Percentiles rank a stretch among this genome's conserved stretches.
phyloP scores from a whole-genome alignment of 1,140 invertebrate species.

The Mycetomoellerius zeteki region DNA sequence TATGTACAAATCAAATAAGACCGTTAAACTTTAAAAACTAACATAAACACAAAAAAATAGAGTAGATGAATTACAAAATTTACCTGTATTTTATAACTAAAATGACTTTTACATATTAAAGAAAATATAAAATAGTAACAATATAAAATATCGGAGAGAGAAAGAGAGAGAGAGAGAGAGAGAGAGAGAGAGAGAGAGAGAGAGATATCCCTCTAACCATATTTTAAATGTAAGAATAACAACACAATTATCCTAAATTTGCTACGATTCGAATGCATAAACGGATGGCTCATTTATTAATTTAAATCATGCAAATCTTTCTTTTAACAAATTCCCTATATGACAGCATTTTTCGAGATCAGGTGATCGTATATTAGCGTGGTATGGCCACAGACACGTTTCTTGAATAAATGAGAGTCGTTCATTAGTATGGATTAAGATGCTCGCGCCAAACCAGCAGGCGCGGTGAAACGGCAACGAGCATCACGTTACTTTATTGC shows the following conservation, averaged over 20 bases:
- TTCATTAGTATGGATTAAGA: slow-evolving; percentile 83
- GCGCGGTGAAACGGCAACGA: slow-evolving; percentile 52
- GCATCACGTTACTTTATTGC: slow-evolving; percentile 52
- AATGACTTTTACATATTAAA: neutral
- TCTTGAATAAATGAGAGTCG: slow-evolving; percentile 66
- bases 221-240: neutral
- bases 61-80: slow-evolving; percentile 1
- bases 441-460: slow-evolving; percentile 62
- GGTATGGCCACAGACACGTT: slow-evolving; percentile 54
- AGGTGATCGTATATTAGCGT: slow-evolving; percentile 52
- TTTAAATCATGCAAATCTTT: neutral
- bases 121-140: neutral
- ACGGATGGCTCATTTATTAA: neutral
- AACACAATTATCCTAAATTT: neutral
- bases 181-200: too few relatives aligned
- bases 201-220: neutral
- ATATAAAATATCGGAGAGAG: neutral
- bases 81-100: neutral
- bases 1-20: slow-evolving; percentile 1
- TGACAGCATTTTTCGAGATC: slow-evolving; percentile 27
- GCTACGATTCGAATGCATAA: neutral
- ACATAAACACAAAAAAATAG: neutral
- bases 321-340: slow-evolving; percentile 14
- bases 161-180: too few relatives aligned
- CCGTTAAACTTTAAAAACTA: slow-evolving; percentile 61